These are phyloP conservation scores for Rhagoletis zephyria DNA, from an alignment of 1,140 invertebrate genomes.

Conservation along the genomic window DNA sequence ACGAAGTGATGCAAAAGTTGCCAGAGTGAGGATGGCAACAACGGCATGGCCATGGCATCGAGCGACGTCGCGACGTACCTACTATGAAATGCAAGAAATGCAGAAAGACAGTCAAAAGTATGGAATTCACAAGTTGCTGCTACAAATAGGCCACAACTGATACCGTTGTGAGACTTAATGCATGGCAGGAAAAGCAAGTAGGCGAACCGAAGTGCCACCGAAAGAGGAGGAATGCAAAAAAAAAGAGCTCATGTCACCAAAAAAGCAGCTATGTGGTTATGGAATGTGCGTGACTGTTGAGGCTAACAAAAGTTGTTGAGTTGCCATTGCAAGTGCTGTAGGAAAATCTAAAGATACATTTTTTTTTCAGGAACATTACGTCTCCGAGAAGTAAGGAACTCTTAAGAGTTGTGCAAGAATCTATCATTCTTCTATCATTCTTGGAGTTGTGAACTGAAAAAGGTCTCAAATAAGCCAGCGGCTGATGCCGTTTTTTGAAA, in stretches of 20 bases:
- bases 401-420: too few relatives aligned
- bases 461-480: too few relatives aligned
- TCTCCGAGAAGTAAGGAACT: too few relatives aligned
- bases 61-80: too few relatives aligned
- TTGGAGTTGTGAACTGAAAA: too few relatives aligned
- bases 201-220: neutral
- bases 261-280: too few relatives aligned
- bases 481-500: too few relatives aligned
- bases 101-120: slow-evolving; percentile 7
- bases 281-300: neutral
- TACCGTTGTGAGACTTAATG: slow-evolving; percentile 28
- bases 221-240: neutral
- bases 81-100: neutral
- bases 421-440: too few relatives aligned
- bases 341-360: neutral
- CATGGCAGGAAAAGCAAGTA: neutral
- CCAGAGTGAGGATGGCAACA: neutral
- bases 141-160: slow-evolving; percentile 52
- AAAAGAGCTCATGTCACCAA: neutral
- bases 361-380: too few relatives aligned
- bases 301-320: neutral
- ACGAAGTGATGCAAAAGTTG: neutral
- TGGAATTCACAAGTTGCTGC: slow-evolving; percentile 31
- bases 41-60: neutral
- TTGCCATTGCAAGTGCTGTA: neutral